Evolutionary conservation across 2,888 invertebrate species (phyloP).

Genomic region (Drosophila percnosoma): DNA sequence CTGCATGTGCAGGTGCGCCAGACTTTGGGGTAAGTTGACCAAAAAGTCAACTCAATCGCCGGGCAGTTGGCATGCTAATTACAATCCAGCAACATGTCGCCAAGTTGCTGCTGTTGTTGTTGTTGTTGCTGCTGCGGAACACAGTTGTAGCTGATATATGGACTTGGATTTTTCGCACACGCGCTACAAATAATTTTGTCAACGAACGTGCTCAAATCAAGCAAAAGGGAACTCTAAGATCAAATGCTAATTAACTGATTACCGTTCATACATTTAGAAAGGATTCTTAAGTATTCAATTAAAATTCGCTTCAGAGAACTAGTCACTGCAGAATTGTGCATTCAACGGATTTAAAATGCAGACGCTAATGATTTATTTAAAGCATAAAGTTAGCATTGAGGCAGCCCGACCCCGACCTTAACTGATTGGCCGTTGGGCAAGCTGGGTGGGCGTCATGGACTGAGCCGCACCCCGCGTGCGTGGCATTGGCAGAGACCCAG

Average conservation of each 20-base stretch:
- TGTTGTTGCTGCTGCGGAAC: slow-evolving; percentile 26
- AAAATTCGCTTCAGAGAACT: slow-evolving; percentile 11
- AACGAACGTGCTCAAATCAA: slow-evolving; percentile 22
- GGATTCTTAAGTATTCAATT: slow-evolving; percentile 27
- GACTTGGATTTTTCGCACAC: slow-evolving; percentile 23
- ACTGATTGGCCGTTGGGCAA: slow-evolving; percentile 71
- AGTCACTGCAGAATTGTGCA: slow-evolving; percentile 13
- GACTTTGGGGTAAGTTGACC: slow-evolving; percentile 34
- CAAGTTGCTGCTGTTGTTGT: slow-evolving; percentile 37
- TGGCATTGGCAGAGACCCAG: slow-evolving; percentile 75
- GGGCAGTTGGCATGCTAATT: slow-evolving; percentile 70
- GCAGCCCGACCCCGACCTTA: slow-evolving; percentile 49
- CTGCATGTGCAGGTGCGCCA: slow-evolving; percentile 62
- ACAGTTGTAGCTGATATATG: slow-evolving; percentile 37
- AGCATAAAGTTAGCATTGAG: slow-evolving; percentile 46
- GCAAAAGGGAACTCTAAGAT: neutral
- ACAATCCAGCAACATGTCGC: slow-evolving; percentile 65
- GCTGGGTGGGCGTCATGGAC: slow-evolving; percentile 67
- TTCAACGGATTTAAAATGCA: slow-evolving; percentile 30
- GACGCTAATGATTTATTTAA: slow-evolving; percentile 76
- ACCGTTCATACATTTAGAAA: slow-evolving; percentile 8
- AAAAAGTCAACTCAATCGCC: slow-evolving; percentile 19
- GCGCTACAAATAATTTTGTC: slow-evolving; percentile 43
- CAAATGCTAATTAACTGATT: slow-evolving; percentile 2
- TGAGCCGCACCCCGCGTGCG: slow-evolving; percentile 62